Evolutionary conservation across 1,140 invertebrate genomes (phyloP).

Genomic region (Aphaenogaster rudis): DNA sequence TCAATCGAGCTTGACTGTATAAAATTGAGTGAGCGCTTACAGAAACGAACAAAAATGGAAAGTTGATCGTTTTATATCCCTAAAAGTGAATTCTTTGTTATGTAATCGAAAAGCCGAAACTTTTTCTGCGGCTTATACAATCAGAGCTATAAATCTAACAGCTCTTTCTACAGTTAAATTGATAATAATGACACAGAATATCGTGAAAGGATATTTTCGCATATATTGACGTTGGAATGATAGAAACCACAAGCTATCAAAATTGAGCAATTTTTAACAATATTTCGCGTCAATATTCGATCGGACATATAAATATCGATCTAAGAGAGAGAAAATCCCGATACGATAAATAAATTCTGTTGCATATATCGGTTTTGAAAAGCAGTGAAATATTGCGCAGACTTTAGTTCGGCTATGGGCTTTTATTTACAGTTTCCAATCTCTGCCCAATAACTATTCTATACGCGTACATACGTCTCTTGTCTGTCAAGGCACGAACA

Average conservation of each 20-base stretch:
- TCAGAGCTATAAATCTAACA: background rate
- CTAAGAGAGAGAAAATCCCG: background rate
- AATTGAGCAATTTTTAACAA: constrained; percentile 9
- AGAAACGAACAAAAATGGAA: constrained; percentile 38
- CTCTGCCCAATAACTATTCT: background rate
- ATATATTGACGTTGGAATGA: background rate
- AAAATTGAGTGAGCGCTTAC: constrained; percentile 45
- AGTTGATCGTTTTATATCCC: constrained; percentile 17
- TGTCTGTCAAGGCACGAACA: background rate
- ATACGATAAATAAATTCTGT: constrained; percentile 39
- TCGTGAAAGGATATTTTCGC: background rate
- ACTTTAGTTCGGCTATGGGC: background rate
- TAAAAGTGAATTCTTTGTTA: constrained; percentile 28
- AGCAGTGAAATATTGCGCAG: background rate
- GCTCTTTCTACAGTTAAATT: background rate
- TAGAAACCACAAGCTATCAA: background rate
- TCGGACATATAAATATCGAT: constrained; percentile 25
- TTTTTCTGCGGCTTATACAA: background rate
- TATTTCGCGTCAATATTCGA: constrained; percentile 8
- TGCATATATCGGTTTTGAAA: constrained; percentile 23
- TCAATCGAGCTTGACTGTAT: constrained; percentile 54
- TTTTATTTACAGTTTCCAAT: constrained; percentile 37
- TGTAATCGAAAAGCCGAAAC: background rate
- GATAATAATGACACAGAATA: background rate
- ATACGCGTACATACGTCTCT: background rate